A percentile compares a stretch with the other conserved stretches of the same genome.
Evolutionary conservation across 2,888 invertebrate genomes (phyloP).

Genomic region (Eucera pruinosa): DNA sequence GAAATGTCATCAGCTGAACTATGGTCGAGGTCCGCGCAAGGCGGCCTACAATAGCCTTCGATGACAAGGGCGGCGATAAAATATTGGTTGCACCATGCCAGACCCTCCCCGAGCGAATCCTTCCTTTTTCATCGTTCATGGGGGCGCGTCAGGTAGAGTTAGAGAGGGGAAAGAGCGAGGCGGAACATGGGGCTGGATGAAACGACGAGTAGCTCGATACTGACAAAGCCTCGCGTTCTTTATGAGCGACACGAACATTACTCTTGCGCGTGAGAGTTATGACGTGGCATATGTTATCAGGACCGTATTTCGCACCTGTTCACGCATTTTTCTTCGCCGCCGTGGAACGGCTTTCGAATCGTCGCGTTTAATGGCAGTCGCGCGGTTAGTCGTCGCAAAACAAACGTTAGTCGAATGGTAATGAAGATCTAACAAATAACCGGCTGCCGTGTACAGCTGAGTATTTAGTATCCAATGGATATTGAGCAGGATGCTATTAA

Average conservation of each 20-base stretch:
- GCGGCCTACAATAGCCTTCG: constrained; percentile 39
- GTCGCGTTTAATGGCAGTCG: constrained; percentile 31
- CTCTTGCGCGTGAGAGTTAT: constrained; percentile 52
- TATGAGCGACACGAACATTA: constrained; percentile 66
- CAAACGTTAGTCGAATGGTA: constrained; percentile 17
- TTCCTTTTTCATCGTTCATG: constrained; percentile 55
- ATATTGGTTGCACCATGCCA: constrained; percentile 63
- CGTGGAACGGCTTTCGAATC: constrained; percentile 37
- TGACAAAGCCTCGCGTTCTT: constrained; percentile 69
- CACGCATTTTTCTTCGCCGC: constrained; percentile 54
- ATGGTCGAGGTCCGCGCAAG: constrained; percentile 53
- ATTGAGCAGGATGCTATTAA: constrained; percentile 8
- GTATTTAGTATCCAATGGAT: constrained; percentile 16
- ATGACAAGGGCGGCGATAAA: constrained; percentile 68
- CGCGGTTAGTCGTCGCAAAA: constrained; percentile 29
- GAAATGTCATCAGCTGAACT: constrained; percentile 77
- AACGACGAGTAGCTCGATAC: constrained; percentile 73
- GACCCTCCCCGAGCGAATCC: constrained; percentile 15
- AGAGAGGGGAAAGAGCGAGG: background rate
- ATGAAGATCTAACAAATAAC: constrained; percentile 37
- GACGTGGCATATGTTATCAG: constrained; percentile 54
- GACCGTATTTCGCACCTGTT: constrained; percentile 57
- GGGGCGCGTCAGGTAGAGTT: background rate
- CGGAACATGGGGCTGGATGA: constrained; percentile 59
- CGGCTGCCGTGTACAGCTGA: background rate